These are phyloP conservation scores for Pseudomyrmex cubaensis DNA, from an alignment of 1,140 invertebrate species.

Conservation along the genomic window DNA sequence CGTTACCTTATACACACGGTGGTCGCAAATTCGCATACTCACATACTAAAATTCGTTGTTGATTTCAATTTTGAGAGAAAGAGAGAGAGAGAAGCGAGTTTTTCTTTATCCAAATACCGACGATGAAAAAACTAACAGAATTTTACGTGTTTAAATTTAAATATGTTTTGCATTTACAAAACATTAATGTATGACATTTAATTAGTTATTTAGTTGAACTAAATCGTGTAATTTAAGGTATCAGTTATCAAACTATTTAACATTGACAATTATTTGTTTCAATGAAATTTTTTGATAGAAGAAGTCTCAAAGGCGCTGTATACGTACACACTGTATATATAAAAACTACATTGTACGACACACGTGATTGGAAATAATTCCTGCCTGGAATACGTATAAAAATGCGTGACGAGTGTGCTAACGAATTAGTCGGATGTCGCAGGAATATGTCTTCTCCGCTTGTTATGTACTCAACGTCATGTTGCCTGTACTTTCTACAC, in stretches of 20 bases:
- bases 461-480: constrained; percentile 46
- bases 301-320: too few relatives aligned
- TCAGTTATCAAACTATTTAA: too few relatives aligned
- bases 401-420: constrained; percentile 44
- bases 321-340: constrained; percentile 18
- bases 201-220: neutral
- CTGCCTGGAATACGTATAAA: constrained; percentile 43
- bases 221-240: too few relatives aligned
- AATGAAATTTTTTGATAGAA: too few relatives aligned
- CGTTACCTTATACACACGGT: constrained; percentile 20
- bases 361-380: constrained; percentile 55
- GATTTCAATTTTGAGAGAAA: too few relatives aligned
- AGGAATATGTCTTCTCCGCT: constrained; percentile 9
- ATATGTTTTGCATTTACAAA: neutral
- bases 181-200: neutral
- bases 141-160: neutral
- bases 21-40: neutral
- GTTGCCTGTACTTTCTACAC: constrained; percentile 42
- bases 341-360: constrained; percentile 12
- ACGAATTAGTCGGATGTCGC: constrained; percentile 47
- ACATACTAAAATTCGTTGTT: neutral
- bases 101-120: neutral
- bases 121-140: neutral
- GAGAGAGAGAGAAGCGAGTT: neutral
- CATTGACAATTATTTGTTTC: neutral